A percentile compares a stretch with the other conserved stretches of the same genome.
Evolutionary conservation across 2,113 vertebrate genomes (phyloP).

Genomic region (Pseudonaja textilis): DNA sequence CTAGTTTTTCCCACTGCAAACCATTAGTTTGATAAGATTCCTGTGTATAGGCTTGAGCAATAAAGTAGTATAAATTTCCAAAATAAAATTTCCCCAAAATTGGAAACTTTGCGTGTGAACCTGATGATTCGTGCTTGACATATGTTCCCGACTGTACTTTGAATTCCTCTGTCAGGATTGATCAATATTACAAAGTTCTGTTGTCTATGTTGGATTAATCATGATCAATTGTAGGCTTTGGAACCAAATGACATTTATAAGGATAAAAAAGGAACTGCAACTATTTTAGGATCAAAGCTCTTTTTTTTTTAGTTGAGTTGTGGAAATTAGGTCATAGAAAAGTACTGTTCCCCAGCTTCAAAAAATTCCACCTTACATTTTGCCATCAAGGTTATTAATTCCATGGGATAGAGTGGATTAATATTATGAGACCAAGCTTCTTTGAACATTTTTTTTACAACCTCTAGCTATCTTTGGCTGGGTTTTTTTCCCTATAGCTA

Average conservation of each 20-base stretch:
- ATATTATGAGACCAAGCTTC: background rate
- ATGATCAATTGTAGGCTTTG: background rate
- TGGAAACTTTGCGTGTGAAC: background rate
- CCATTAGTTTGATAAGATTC: background rate
- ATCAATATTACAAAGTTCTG: background rate
- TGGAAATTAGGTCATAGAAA: background rate
- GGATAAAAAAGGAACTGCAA: background rate
- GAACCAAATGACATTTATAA: background rate
- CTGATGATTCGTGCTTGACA: background rate
- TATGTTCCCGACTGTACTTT: background rate
- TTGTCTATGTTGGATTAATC: background rate
- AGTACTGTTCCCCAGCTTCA: conserved; percentile 30
- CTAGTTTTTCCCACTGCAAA: background rate
- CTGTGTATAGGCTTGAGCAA: background rate
- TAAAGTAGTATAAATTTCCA: background rate
- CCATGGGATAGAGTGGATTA: background rate
- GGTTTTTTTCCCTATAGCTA: background rate
- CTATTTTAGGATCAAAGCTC: background rate
- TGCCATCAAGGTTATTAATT: conserved; percentile 3
- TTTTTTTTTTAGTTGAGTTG: background rate
- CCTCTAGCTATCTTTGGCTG: background rate
- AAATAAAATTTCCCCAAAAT: too few relatives aligned
- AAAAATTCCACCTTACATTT: conserved; percentile 30
- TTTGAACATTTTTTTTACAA: background rate
- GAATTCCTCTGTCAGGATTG: background rate